These are phyloP conservation scores for Rousettus leschenaultii DNA, from an alignment of 2,113 vertebrate species.

Conservation along the genomic window DNA sequence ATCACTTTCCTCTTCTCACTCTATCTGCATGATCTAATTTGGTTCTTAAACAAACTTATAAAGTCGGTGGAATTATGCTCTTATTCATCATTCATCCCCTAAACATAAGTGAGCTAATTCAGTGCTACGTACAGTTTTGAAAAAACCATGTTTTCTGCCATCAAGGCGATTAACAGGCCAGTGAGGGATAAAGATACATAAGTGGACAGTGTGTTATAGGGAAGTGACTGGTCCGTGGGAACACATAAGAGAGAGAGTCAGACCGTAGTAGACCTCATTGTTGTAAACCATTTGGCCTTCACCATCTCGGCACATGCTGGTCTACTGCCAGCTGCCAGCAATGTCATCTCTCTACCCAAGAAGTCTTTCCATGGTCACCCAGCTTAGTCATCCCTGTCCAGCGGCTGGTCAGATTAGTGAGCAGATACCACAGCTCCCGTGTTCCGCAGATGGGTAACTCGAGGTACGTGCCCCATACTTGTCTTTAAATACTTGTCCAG, in stretches of 20 bases:
- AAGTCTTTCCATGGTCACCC: not conserved
- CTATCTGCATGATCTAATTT: not conserved
- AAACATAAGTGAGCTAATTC: not conserved
- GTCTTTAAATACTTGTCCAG: not conserved
- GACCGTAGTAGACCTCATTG: not conserved
- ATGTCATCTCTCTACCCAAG: not conserved
- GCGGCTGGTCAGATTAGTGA: not conserved
- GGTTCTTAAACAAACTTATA: not conserved
- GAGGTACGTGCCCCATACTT: not conserved
- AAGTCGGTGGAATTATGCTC: not conserved
- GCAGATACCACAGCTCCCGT: not conserved
- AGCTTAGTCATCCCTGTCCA: not conserved
- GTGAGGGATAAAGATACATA: not conserved
- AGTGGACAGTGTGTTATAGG: not conserved
- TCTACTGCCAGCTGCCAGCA: not conserved
- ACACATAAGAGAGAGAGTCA: not conserved
- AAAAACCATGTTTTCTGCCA: not conserved
- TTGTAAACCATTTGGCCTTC: not conserved
- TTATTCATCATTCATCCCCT: not conserved
- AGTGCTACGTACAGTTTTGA: not conserved
- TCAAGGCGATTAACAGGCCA: not conserved
- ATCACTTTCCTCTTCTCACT: not conserved
- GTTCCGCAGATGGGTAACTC: not conserved
- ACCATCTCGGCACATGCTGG: rapidly evolving
- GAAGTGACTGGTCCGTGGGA: not conserved